Base-by-base conservation (phyloP, 2,888 invertebrate species). In the Scaptomyza flava region DNA sequence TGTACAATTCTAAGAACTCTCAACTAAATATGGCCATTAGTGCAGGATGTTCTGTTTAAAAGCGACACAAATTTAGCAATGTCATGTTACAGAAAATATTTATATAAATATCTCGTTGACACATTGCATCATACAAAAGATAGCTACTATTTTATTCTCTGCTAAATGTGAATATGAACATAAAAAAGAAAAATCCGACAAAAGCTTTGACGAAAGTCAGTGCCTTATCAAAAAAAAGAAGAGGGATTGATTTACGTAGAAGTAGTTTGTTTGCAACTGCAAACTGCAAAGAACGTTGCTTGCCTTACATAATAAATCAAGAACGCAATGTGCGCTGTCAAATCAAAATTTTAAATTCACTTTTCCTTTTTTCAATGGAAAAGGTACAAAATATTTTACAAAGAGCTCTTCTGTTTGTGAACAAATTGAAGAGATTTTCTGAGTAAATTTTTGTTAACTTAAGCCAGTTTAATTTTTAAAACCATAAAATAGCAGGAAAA, bases 51-150 rank as follows among this genome's bases (percentile, higher is more conserved):
- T 33, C 6, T 8, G 17, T 33, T 53, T n/a, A 11, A 38, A 60
- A 31, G 2, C 8, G 33, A 20, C 23, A 12, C 11, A 7, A 12
- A 23, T 14, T 52, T 58, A 31, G n/a, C 12, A 42, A 9, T 45
- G 20, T 9, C 3, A 23, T 14, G n/a, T 17, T 27, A 17, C 6
- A 11, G n/a, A 27, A 36, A 36, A 33, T 11, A 11, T 23, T 51
- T 41, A 17, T 42, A 33, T 20, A 53, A 42, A 12, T 11, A 30
- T 14, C 12, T 42, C 12, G 17, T 33, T 68, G 45, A 34, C 36
- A 34, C 12, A 57, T 11, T 52, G 52, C 47, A 54, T 36, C 12
- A 54, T 56, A 17, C 48, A 57, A 36, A 38, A 4, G 34, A 56
- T n/a, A 46, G 20, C 11, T 45, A 34, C 11, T n/a, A 14, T 45